Conservation (phyloP, 1,140 invertebrate genomes). For the Drosophila lini region DNA sequence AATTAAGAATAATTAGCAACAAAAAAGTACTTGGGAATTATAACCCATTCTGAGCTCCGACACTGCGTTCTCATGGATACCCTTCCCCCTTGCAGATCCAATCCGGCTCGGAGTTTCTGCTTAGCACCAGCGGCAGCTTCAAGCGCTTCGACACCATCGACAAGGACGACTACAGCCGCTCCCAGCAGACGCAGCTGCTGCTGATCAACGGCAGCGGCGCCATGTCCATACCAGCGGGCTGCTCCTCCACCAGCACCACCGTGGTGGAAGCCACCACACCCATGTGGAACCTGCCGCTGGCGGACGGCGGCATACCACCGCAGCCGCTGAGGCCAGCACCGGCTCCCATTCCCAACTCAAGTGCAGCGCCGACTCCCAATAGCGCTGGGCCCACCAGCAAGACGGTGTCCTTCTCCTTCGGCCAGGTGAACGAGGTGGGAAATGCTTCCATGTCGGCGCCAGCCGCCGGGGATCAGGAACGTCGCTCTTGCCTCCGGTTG, state of each 20-base stretch:
- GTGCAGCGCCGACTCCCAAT: conserved; percentile 61
- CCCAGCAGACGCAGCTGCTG: conserved; percentile 41
- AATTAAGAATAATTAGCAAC: too few species aligned
- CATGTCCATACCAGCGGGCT: neutral
- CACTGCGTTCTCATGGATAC: neutral
- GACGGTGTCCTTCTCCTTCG: conserved; percentile 75
- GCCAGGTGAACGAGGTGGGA: conserved; percentile 56
- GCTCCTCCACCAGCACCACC: neutral
- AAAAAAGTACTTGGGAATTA: neutral
- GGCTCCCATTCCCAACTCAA: conserved; percentile 75
- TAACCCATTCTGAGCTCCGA: too few species aligned
- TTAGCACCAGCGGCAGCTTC: conserved; percentile 88
- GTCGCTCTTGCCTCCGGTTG: conserved; percentile 37
- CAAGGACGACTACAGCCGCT: conserved; percentile 69
- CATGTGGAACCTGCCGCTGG: conserved; percentile 76
- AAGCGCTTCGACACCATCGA: conserved; percentile 89
- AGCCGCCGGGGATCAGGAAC: conserved; percentile 20
- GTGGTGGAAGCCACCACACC: conserved; percentile 74
- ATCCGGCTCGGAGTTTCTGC: conserved; percentile 88
- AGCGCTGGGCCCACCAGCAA: conserved; percentile 63
- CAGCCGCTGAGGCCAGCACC: conserved; percentile 84
- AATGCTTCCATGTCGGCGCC: neutral
- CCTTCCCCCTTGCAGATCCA: conserved; percentile 84
- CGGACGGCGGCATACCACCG: conserved; percentile 84
- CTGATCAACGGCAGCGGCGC: conserved; percentile 31